Conservation (phyloP, 2,888 invertebrate genomes). For the Steinernema hermaphroditum region DNA sequence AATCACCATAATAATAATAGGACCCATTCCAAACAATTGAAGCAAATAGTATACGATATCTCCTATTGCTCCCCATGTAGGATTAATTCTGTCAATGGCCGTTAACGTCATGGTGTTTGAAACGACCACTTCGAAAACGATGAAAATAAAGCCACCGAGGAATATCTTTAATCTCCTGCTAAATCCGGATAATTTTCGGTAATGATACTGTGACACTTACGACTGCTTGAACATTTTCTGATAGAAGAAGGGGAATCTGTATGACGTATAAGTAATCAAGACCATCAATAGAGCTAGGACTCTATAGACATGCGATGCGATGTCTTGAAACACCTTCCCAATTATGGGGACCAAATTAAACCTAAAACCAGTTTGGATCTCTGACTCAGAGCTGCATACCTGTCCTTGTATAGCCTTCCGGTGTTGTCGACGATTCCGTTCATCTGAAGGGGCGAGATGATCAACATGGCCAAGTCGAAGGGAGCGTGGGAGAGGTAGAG, state of each 20-base stretch:
- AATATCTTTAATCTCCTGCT: neutral
- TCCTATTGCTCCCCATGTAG: neutral
- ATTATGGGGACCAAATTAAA: neutral
- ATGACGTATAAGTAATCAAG: neutral
- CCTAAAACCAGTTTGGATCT: neutral
- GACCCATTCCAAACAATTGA: neutral
- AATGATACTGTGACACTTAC: neutral
- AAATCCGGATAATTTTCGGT: neutral
- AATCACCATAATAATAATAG: neutral
- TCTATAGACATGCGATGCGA: neutral
- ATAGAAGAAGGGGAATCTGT: neutral
- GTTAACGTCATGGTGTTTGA: neutral
- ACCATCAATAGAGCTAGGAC: neutral
- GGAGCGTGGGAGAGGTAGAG: neutral
- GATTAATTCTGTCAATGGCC: neutral
- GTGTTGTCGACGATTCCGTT: neutral
- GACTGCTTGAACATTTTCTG: neutral
- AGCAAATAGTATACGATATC: neutral
- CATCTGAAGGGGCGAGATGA: neutral
- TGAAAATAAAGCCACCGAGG: neutral
- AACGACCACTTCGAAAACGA: neutral
- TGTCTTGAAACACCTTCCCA: neutral
- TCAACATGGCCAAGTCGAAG: conserved; percentile 1
- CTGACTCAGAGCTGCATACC: neutral
- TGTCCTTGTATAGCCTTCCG: neutral